Evolutionary conservation across 2,113 vertebrate species (phyloP).

Genomic region (Zeus faber): DNA sequence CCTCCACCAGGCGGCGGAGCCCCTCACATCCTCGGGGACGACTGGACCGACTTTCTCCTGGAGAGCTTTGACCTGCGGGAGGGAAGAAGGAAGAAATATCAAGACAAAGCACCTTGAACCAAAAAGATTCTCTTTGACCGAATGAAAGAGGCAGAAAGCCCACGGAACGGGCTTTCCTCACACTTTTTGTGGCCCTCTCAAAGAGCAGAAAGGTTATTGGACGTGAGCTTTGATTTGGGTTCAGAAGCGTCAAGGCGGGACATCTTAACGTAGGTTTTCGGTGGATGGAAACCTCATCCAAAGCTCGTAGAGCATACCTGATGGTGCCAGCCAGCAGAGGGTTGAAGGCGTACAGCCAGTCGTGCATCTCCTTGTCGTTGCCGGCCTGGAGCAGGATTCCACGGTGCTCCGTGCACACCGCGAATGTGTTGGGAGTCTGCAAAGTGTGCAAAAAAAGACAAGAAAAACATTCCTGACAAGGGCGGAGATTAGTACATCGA

Average conservation of each 20-base stretch:
- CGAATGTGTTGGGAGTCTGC: slow-evolving; percentile 94
- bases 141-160: too few relatives aligned
- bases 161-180: too few relatives aligned
- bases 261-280: background rate
- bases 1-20: slow-evolving; percentile 30
- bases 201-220: too few relatives aligned
- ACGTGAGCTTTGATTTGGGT: too few relatives aligned
- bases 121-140: too few relatives aligned
- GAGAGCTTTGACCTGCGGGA: slow-evolving; percentile 90
- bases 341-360: slow-evolving; percentile 97
- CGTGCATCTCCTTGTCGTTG: slow-evolving; percentile 98
- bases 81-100: background rate
- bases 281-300: background rate
- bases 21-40: slow-evolving; percentile 88
- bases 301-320: slow-evolving; percentile 73
- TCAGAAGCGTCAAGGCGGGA: background rate
- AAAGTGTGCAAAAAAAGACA: too few relatives aligned
- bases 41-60: slow-evolving; percentile 90
- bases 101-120: background rate
- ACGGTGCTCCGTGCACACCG: slow-evolving; percentile 94
- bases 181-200: too few relatives aligned
- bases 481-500: too few relatives aligned
- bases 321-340: slow-evolving; percentile 97
- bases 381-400: slow-evolving; percentile 92
- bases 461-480: too few relatives aligned